These are phyloP conservation scores for Araneus ventricosus DNA, from an alignment of 1,140 invertebrate species.

Conservation along the genomic window DNA sequence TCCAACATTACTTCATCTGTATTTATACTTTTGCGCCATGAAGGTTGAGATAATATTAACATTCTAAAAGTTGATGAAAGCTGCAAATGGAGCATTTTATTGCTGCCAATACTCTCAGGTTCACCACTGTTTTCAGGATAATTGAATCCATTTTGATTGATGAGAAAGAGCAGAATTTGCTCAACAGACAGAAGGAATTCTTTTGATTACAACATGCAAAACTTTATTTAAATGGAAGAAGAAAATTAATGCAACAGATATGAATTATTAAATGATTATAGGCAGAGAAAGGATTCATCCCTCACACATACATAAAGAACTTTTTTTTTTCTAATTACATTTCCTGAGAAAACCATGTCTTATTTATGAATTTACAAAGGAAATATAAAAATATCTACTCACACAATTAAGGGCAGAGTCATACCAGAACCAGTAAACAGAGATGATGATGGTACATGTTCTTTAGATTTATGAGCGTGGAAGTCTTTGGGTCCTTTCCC, in stretches of 20 bases:
- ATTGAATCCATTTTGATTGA: background rate
- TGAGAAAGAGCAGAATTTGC: background rate
- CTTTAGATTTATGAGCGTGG: background rate
- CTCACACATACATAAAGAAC: background rate
- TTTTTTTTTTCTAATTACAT: background rate
- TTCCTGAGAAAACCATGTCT: background rate
- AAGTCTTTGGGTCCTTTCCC: background rate
- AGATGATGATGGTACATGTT: background rate
- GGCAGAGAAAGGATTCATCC: background rate
- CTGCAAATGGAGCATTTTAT: too few relatives aligned
- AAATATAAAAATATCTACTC: background rate
- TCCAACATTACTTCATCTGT: too few relatives aligned
- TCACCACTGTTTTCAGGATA: too few relatives aligned
- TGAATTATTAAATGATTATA: background rate
- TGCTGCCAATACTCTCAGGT: too few relatives aligned
- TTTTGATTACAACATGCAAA: too few relatives aligned
- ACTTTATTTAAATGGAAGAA: background rate
- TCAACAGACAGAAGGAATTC: background rate
- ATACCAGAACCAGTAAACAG: background rate
- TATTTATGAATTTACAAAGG: background rate
- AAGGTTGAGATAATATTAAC: too few relatives aligned
- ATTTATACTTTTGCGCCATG: too few relatives aligned
- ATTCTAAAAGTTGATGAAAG: too few relatives aligned
- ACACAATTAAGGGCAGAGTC: constrained; percentile 6
- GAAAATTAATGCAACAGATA: background rate